Evolutionary conservation across 1,140 invertebrate genomes (phyloP).

Genomic region (Danaus plexippus): DNA sequence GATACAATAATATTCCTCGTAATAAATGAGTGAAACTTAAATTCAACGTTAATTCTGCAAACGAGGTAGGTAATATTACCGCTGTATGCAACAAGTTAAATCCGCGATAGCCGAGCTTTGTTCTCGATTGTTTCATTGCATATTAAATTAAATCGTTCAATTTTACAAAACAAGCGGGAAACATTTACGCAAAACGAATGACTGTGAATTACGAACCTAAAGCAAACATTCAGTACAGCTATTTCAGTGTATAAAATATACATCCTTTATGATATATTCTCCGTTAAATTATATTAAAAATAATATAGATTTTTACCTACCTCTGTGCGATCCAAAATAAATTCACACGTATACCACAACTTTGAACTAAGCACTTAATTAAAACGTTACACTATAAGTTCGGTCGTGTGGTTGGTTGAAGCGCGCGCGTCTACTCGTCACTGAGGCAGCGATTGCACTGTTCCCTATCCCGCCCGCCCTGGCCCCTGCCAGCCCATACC

Average conservation of each 20-base stretch:
- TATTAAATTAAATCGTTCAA: constrained; percentile 10
- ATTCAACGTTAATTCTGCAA: constrained; percentile 14
- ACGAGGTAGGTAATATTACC: constrained; percentile 10
- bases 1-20: not conserved
- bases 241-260: no score
- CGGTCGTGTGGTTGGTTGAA: constrained; percentile 15
- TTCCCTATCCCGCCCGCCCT: constrained; percentile 41
- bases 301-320: no score
- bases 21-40: constrained; percentile 14
- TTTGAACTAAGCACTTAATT: constrained; percentile 31
- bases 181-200: not conserved
- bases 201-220: constrained; percentile 15
- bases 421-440: constrained; percentile 34
- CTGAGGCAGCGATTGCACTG: constrained; percentile 44
- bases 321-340: no score
- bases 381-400: constrained; percentile 29
- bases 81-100: constrained; percentile 29
- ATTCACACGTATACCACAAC: constrained; percentile 16
- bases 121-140: constrained; percentile 27
- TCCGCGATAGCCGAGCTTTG: constrained; percentile 15
- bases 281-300: no score
- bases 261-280: no score
- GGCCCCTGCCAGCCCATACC: constrained; percentile 34
- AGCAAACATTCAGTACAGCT: no score
- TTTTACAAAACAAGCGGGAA: not conserved